Evolutionary conservation across 2,888 invertebrate genomes (phyloP), one percentile per base, ranked within the genome.

Genomic region (Hetaerina titia): DNA sequence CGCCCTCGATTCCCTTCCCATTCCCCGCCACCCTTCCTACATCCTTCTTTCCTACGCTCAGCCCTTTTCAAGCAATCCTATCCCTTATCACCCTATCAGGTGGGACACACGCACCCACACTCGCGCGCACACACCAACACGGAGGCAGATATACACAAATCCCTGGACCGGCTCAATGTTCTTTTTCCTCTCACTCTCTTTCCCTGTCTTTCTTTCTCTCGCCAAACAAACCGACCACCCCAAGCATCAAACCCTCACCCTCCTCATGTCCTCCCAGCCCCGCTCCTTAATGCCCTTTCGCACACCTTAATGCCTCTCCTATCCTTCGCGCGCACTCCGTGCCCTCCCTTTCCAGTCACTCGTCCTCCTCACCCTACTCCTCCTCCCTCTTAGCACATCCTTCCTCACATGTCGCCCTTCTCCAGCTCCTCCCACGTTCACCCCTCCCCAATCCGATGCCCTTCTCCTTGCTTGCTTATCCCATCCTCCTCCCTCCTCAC

Each of bases 71-170:
- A 69, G 69, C 45, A 56, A 22, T 92, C 56, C 92, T 69, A 56
- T 57, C 74, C 64, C 92, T 74, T 74, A 56, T 92, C 56, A 74
- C 56, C 92, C 56, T 69, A 69, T 57, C 56, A 57, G 69, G 56
- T 64, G 56, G 31, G 92, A 74, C 92, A 74, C 92, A 31, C 89
- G 19, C 13, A 90, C 64, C 22, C 69, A 45, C 45, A 45, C 56
- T 45, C 89, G 2, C 22, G 88, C 56, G 19, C 89, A 45, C 45
- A 45, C 45, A 45, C 45, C 4, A 45, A 13, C 31, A 31, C 81
- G 31, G 81, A 31, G 25, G 31, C 81, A 13, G 81, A 81, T 81
- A 31, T 15, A 81, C 81, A 81, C 81, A 81, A 81, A 81, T 81
- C 81, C 81, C 31, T 22, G 25, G 81, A 13, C 13, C 81, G 81